Percentiles rank a stretch among this genome's conserved stretches.
phyloP scores from a whole-genome alignment of 2,888 invertebrate genomes.

The Apodemia arnacis region DNA sequence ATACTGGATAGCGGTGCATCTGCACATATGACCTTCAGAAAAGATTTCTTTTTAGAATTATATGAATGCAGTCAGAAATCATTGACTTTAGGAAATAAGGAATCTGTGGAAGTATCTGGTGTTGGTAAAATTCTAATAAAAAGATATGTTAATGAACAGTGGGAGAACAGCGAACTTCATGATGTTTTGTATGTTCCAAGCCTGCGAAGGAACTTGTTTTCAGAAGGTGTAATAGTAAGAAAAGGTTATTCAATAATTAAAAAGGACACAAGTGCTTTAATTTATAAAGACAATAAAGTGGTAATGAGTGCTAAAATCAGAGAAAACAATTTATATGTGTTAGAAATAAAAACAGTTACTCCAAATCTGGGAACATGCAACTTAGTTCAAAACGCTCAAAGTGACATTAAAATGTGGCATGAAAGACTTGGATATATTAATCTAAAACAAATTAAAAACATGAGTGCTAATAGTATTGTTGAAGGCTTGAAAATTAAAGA shows the following conservation, averaged over 20 bases:
- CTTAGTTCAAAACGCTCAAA: conserved; percentile 58
- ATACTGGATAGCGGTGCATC: too few species aligned
- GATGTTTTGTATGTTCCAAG: conserved; percentile 72
- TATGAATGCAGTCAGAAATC: conserved; percentile 31
- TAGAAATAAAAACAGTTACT: conserved; percentile 57
- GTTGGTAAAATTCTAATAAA: conserved; percentile 78
- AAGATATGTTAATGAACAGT: conserved; percentile 79
- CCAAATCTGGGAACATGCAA: conserved; percentile 47
- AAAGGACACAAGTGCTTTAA: conserved; percentile 39
- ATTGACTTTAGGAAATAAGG: conserved; percentile 79
- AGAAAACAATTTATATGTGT: conserved; percentile 67
- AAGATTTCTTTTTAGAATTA: too few species aligned
- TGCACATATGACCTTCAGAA: too few species aligned
- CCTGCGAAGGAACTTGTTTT: conserved; percentile 58
- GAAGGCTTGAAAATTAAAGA: conserved; percentile 48
- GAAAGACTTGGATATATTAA: conserved; percentile 75
- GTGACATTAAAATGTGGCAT: conserved; percentile 75
- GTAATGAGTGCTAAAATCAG: conserved; percentile 59
- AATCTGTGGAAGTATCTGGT: conserved; percentile 75
- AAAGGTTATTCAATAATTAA: conserved; percentile 44
- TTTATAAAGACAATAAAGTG: conserved; percentile 46
- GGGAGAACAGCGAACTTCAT: conserved; percentile 65
- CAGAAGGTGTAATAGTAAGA: conserved; percentile 55
- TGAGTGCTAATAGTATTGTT: conserved; percentile 26
- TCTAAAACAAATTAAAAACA: conserved; percentile 69